Conservation (phyloP, 1,140 invertebrate species). For the Globodera ellingtonae region DNA sequence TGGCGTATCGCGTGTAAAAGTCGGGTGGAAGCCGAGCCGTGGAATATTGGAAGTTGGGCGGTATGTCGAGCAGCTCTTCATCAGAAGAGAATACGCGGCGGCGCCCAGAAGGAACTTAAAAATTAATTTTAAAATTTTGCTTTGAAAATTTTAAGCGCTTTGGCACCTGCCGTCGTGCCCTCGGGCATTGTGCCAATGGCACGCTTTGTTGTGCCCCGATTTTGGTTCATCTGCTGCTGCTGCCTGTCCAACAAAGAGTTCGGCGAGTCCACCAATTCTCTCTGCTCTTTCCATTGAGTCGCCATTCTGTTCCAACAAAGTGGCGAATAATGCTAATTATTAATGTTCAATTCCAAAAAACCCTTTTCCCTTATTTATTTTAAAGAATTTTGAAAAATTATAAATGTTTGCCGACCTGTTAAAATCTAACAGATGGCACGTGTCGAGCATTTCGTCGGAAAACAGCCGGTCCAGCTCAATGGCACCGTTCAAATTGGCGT, state of each 20-base stretch:
- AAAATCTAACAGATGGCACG: not conserved
- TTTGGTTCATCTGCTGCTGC: not conserved
- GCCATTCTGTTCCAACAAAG: not conserved
- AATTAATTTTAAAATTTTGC: not conserved
- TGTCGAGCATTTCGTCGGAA: constrained; percentile 1
- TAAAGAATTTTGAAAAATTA: not conserved
- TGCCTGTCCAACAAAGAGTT: not conserved
- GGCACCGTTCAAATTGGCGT: not conserved
- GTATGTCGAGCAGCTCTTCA: constrained; percentile 25
- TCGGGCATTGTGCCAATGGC: not conserved
- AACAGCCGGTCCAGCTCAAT: not conserved
- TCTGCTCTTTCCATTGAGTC: not conserved
- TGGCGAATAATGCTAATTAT: not conserved
- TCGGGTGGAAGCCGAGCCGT: constrained; percentile 17
- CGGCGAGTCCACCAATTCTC: not conserved
- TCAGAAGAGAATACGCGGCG: constrained; percentile 22
- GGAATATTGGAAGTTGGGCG: constrained; percentile 28
- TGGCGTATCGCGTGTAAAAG: constrained; percentile 20
- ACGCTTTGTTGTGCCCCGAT: not conserved
- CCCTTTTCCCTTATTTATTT: not conserved
- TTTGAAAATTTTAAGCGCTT: not conserved
- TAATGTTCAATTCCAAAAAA: not conserved
- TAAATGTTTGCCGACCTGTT: not conserved
- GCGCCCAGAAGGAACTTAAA: not conserved
- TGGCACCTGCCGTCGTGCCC: not conserved